A percentile compares a stretch with the other conserved stretches of the same genome.
phyloP scores from a whole-genome alignment of 2,797 vertebrate species.

The Falco berigora region DNA sequence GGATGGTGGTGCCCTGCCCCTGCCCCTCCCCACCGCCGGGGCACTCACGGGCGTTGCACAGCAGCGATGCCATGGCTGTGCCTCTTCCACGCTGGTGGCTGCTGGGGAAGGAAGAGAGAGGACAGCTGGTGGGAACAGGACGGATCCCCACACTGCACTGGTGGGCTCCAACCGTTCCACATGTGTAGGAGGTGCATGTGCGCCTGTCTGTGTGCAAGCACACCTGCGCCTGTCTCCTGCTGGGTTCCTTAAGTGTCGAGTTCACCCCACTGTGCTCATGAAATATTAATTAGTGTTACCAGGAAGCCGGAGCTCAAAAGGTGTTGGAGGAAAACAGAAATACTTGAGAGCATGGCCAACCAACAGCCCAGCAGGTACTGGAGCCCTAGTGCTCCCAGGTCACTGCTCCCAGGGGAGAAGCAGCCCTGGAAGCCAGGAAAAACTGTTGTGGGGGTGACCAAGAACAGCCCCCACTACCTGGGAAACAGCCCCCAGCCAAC shows the following conservation, averaged over 20 bases:
- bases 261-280: neutral
- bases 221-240: neutral
- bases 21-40: neutral
- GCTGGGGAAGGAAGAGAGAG: neutral
- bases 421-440: neutral
- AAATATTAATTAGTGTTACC: constrained; percentile 36
- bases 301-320: neutral
- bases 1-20: neutral
- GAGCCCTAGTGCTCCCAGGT: neutral
- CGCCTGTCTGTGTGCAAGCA: fast-evolving
- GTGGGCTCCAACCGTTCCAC: neutral
- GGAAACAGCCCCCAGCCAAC: neutral
- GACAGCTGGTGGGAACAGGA: neutral
- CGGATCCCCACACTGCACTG: neutral
- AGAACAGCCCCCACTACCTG: neutral
- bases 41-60: constrained; percentile 70
- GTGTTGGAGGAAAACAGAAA: neutral
- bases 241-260: constrained; percentile 19
- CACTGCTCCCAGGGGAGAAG: neutral
- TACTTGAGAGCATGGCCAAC: fast-evolving
- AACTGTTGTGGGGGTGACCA: neutral
- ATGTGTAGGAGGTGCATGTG: fast-evolving
- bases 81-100: neutral
- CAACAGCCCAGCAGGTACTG: fast-evolving
- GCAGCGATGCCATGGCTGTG: constrained; percentile 64